phyloP scores from a whole-genome alignment of 1,140 invertebrate species.

The Drosophila triauraria region DNA sequence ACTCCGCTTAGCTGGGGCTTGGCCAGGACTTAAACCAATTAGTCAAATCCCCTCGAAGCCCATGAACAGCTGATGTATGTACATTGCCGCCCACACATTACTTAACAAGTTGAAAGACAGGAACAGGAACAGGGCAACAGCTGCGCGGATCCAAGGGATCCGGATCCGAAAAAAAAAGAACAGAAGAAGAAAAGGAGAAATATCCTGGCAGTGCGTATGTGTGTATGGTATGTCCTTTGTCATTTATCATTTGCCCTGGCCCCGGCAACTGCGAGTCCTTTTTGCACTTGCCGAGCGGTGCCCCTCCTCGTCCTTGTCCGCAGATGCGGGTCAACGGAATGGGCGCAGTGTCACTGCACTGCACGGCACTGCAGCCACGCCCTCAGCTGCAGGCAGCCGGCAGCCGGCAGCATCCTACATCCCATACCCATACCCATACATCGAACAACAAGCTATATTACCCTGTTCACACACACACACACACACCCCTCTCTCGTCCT shows the following conservation, averaged over 20 bases:
- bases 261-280: constrained; percentile 41
- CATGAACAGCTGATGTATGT: constrained; percentile 12
- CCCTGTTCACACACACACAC: constrained; percentile 25
- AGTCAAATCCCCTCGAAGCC: constrained; percentile 7
- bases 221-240: constrained; percentile 37
- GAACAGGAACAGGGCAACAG: constrained; percentile 20
- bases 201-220: constrained; percentile 20
- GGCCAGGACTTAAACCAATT: constrained; percentile 10
- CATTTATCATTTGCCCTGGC: constrained; percentile 54
- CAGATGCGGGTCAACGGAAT: constrained; percentile 69
- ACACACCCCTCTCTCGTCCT: neutral
- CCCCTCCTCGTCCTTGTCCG: constrained; percentile 16
- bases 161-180: constrained; percentile 3
- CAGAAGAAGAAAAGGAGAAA: neutral
- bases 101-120: constrained; percentile 32
- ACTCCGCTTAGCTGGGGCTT: neutral
- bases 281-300: constrained; percentile 14
- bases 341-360: constrained; percentile 71
- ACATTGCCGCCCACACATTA: constrained; percentile 28
- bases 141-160: neutral
- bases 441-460: constrained; percentile 41
- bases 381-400: constrained; percentile 17
- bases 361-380: constrained; percentile 32
- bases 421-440: neutral
- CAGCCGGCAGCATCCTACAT: neutral